Percentiles rank a stretch among this genome's conserved stretches.
Evolutionary conservation across 2,797 vertebrate genomes (phyloP).

Genomic region (Muscicapa comitata): DNA sequence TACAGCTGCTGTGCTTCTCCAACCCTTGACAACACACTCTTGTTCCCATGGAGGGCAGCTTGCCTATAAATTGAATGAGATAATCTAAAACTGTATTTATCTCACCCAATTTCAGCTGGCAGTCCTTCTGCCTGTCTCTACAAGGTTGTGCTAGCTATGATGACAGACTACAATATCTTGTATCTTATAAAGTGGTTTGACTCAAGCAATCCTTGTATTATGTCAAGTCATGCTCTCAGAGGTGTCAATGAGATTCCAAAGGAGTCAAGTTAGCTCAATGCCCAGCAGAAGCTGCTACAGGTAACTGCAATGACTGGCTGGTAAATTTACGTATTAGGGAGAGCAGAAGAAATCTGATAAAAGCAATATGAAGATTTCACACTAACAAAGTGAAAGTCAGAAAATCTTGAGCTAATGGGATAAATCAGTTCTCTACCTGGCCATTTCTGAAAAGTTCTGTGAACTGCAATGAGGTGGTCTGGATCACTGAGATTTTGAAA

Average conservation of each 20-base stretch:
- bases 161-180: slow-evolving; percentile 19
- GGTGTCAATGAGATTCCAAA: slow-evolving; percentile 8
- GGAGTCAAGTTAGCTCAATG: not conserved
- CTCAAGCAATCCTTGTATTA: slow-evolving; percentile 30
- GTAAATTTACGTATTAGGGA: not conserved
- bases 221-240: not conserved
- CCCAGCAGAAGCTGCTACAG: not conserved
- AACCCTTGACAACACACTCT: not conserved
- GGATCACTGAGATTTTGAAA: not conserved
- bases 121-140: slow-evolving; percentile 36
- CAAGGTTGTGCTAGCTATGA: not conserved
- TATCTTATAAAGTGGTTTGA: slow-evolving; percentile 23
- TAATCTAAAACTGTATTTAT: slow-evolving; percentile 35
- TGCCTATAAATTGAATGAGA: slow-evolving; percentile 46
- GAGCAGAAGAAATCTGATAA: not conserved
- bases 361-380: not conserved
- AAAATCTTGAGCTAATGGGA: not conserved
- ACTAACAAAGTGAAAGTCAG: not conserved
- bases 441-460: not conserved
- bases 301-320: not conserved
- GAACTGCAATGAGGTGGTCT: not conserved
- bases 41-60: slow-evolving; percentile 1
- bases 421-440: not conserved
- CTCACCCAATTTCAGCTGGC: not conserved
- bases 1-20: not conserved